Conservation (phyloP, 1,140 invertebrate genomes). For the Lucilia sericata region DNA sequence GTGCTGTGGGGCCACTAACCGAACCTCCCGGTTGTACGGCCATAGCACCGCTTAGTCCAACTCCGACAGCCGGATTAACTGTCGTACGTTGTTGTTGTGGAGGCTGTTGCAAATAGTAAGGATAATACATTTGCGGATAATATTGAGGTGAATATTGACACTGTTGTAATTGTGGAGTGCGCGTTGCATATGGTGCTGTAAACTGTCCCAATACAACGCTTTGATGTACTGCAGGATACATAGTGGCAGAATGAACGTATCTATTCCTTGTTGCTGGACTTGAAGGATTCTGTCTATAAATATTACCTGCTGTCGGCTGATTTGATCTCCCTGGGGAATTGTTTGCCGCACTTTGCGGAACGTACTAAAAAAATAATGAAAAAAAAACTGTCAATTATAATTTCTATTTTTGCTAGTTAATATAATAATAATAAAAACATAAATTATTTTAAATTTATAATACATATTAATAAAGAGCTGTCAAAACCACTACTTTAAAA, state of each 20-base stretch:
- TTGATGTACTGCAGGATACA: conserved; percentile 52
- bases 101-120: conserved; percentile 52
- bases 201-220: conserved; percentile 41
- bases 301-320: conserved; percentile 53
- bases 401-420: no score
- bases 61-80: conserved; percentile 28
- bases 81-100: conserved; percentile 54
- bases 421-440: no score
- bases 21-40: background rate
- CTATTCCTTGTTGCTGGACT: conserved; percentile 51
- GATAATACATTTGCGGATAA: conserved; percentile 59
- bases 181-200: conserved; percentile 25
- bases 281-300: conserved; percentile 58
- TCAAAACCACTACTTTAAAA: no score
- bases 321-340: conserved; percentile 57
- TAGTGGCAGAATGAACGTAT: conserved; percentile 57
- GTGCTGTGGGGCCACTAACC: background rate
- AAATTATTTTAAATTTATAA: no score
- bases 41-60: conserved; percentile 10
- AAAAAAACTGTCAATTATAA: background rate
- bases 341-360: conserved; percentile 49
- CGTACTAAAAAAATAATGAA: conserved; percentile 41
- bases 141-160: conserved; percentile 53
- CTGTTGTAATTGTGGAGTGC: conserved; percentile 44
- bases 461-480: no score